Evolutionary conservation across 2,888 invertebrate genomes (phyloP), one percentile per base, ranked within the genome.

Genomic region (Dicyrtoma fusca): DNA sequence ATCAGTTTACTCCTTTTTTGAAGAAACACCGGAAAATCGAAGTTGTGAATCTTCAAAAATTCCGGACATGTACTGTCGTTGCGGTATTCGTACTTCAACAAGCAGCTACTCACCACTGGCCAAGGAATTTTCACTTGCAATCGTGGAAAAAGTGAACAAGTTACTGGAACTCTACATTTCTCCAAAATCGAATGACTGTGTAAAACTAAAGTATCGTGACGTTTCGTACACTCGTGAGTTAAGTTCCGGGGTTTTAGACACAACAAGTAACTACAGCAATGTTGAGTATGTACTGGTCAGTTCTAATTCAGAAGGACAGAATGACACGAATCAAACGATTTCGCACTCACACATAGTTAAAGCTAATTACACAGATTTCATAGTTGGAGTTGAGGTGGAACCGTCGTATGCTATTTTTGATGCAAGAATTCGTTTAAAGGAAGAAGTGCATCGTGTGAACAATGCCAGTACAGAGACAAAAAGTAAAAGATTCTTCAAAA

Each of bases 61-160:
- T 55, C 77, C 79, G 0, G 74, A 76, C 65, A 23, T 71, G 19
- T 78, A 79, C 51, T 80, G 80, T 49, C 77, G 78, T 74, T 80
- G 80, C 62, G 80, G 79, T 0, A 77, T 78, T 19, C 17, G 11
- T 19, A 17, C 14, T 13, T 11, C 14, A 14, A 19, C 11, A 53
- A 17, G 19, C 53, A 23, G 11, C 6, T 1, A 53, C 78, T 1
- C 47, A 69, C 0, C 68, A 73, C 5, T 65, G 78, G 10, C 76
- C 75, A 8, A 71, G 76, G 8, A 3, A 5, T 34, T 34, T 34
- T 3, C 4, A 8, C 3, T 3, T 34, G 69, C 74, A 17, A 73
- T 80, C 19, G 57, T 80, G 0, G 25, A 69, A 8, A 53, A 76
- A 14, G 59, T 80, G 0, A 80, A 79, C 59, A 57, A 71, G 13